Percentiles rank a stretch among this genome's conserved stretches.
These are phyloP conservation scores for Damaliscus lunatus DNA, from an alignment of 2,113 vertebrate genomes.

Conservation along the genomic window DNA sequence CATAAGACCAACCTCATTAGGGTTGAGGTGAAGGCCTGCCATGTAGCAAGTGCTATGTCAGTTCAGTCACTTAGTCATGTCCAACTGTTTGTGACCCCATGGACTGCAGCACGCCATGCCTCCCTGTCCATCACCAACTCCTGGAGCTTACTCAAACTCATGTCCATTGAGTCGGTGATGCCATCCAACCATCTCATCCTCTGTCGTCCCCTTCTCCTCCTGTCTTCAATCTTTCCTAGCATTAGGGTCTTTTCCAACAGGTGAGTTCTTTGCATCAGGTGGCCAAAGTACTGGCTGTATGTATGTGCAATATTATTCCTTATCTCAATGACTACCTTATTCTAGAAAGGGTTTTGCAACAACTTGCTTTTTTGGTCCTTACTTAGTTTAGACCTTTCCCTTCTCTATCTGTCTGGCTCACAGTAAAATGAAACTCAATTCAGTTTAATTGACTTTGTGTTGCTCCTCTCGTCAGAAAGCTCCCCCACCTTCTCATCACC, in stretches of 20 bases:
- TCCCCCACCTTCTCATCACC: not conserved
- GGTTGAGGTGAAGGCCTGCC: not conserved
- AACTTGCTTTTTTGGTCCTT: not conserved
- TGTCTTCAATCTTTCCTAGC: not conserved
- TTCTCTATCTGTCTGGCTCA: not conserved
- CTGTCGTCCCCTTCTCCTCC: not conserved
- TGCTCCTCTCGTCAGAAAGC: not conserved
- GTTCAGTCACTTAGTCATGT: fast-evolving
- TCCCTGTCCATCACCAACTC: not conserved
- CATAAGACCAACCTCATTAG: not conserved
- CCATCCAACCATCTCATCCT: not conserved
- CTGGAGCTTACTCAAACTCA: not conserved
- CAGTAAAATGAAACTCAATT: not conserved
- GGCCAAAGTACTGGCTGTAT: not conserved
- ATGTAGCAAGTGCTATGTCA: not conserved
- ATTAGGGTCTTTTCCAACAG: not conserved
- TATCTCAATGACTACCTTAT: not conserved
- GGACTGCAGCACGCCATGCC: not conserved
- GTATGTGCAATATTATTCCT: not conserved
- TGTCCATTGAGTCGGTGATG: not conserved
- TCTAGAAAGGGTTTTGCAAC: not conserved
- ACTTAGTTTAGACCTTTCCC: not conserved
- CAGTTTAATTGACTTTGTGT: not conserved
- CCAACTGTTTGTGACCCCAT: not conserved
- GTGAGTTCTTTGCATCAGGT: not conserved